These are phyloP conservation scores for Pentamera pediparva DNA, from an alignment of 53 echinoderm and acorn worm species.

Conservation along the genomic window DNA sequence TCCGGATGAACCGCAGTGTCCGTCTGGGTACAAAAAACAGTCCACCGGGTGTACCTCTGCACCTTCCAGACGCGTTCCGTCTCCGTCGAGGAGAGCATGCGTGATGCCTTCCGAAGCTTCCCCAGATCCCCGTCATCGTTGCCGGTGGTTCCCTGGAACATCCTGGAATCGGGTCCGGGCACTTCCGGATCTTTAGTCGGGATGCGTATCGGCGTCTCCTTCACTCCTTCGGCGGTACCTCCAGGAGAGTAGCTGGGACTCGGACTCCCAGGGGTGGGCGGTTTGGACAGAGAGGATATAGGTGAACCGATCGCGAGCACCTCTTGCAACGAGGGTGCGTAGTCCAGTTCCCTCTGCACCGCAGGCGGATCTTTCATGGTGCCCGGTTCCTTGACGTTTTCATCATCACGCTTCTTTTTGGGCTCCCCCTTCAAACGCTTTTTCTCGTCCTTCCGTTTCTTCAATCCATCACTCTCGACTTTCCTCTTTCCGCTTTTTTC, in stretches of 20 bases:
- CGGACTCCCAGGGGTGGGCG: background rate
- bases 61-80: background rate
- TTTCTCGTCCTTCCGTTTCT: too few relatives aligned
- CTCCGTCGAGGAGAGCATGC: background rate
- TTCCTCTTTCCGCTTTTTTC: too few relatives aligned
- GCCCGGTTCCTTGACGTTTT: too few relatives aligned
- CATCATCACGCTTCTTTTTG: too few relatives aligned
- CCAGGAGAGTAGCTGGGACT: too few relatives aligned
- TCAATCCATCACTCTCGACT: too few relatives aligned
- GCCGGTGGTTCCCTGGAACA: background rate
- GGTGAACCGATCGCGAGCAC: background rate
- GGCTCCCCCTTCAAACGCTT: too few relatives aligned
- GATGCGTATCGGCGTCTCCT: too few relatives aligned
- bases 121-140: background rate
- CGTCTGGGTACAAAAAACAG: background rate
- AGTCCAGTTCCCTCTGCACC: too few relatives aligned
- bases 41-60: background rate
- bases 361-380: too few relatives aligned
- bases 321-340: background rate
- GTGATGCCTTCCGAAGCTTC: background rate
- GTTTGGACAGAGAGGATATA: background rate
- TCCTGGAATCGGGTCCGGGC: background rate
- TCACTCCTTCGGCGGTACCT: too few relatives aligned
- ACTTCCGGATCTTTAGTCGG: too few relatives aligned
- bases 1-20: background rate